These are phyloP conservation scores for Callospermophilus lateralis DNA, from an alignment of 2,113 vertebrate species.

Conservation along the genomic window DNA sequence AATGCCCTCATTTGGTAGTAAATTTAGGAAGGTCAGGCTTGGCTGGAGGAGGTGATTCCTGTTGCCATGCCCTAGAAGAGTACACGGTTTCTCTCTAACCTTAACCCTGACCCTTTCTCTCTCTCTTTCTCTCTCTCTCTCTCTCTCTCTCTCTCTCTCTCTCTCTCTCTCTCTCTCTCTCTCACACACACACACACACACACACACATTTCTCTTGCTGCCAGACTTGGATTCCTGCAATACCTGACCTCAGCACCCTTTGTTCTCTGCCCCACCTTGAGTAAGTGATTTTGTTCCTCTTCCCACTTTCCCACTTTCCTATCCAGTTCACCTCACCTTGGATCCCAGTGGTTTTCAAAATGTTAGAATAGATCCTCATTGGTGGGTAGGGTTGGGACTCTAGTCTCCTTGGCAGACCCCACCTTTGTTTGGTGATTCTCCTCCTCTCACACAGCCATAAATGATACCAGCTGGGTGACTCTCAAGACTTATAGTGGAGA, in stretches of 20 bases:
- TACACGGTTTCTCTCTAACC: too few relatives aligned
- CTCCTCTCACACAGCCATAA: background rate
- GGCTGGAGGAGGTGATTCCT: too few relatives aligned
- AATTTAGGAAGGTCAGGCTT: too few relatives aligned
- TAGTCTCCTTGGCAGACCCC: background rate
- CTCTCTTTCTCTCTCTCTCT: too few relatives aligned
- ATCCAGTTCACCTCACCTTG: background rate
- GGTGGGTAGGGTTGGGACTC: background rate
- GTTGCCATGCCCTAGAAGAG: too few relatives aligned
- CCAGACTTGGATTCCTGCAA: background rate
- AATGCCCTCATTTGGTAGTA: too few relatives aligned
- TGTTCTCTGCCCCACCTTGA: background rate
- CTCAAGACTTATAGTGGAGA: background rate
- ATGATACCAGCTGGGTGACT: background rate
- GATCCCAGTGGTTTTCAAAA: background rate
- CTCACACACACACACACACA: too few relatives aligned
- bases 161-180: too few relatives aligned
- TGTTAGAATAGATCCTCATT: background rate
- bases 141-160: too few relatives aligned
- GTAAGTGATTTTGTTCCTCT: background rate
- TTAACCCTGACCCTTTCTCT: too few relatives aligned
- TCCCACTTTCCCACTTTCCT: background rate
- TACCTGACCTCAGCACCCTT: background rate
- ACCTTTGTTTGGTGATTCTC: background rate
- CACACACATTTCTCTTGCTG: background rate